Base-by-base conservation (phyloP, 2,797 vertebrate species). In the Ispidina picta region DNA sequence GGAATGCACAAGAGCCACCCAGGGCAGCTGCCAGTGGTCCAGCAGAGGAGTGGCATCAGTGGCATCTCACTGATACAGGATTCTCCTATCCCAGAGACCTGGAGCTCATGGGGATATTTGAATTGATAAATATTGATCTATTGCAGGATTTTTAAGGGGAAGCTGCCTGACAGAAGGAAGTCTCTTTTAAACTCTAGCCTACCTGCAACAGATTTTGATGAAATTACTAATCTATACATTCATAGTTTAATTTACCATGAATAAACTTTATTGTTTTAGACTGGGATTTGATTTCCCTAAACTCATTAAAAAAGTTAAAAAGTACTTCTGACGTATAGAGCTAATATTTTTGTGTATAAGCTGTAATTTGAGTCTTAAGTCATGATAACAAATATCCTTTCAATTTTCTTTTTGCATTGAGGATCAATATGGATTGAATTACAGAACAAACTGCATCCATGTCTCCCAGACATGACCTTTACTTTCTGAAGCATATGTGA, bases 1-100 rank as follows among this genome's bases (percentile, higher is more conserved):
- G 37, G 37, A 66, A 51, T 16, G 22, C 0, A 0, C 0, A 0
- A 56, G 4, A 39, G 43, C n/a, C 41, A 39, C 13, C 5, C 33
- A 15, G 60, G 31, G 6, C 2, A 52, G 25, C 19, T 29, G 65
- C 14, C 26, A 22, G 22, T 3, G 19, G 31, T 58, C 15, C 0
- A 82, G n/a, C 44, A 71, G 52, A 75, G 25, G 28, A 75, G 33
- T 2, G 18, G 16, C 44, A 37, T 9, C 0, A 2, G 51, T 82
- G 62, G 37, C 72, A 73, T 54, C 48, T 56, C 39, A 23, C 7
- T 18, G 44, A 31, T 8, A 16, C 8, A 6, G 2, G 28, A 26
- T n/a, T 58, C 17, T 56, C 48, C 43, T 33, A 2, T 31, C 28
- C 12, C 44, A 39, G 44, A 60, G 26, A 58, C 13, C 28, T 59